Evolutionary conservation across 2,797 vertebrate genomes (phyloP).

Genomic region (Salarias fasciatus): DNA sequence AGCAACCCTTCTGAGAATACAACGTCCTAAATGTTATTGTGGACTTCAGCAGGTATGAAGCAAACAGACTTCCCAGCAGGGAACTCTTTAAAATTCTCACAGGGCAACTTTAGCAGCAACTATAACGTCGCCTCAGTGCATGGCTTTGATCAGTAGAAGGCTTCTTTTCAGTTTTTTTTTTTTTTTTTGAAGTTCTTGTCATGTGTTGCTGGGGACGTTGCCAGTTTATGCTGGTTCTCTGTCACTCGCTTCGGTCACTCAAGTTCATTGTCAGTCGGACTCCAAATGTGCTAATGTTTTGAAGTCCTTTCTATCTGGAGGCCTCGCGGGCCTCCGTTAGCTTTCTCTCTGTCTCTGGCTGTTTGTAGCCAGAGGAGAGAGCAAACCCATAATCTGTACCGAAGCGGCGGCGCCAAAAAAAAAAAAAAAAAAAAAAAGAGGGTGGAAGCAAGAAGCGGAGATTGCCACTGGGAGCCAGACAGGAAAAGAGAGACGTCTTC

Average conservation of each 20-base stretch:
- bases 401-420: constrained; percentile 40
- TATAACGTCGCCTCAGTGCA: constrained; percentile 35
- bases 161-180: constrained; percentile 7
- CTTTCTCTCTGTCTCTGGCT: constrained; percentile 23
- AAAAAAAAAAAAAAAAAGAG: too few relatives aligned
- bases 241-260: constrained; percentile 25
- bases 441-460: constrained; percentile 32
- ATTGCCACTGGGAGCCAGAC: constrained; percentile 40
- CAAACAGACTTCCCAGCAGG: constrained; percentile 10
- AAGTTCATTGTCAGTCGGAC: constrained; percentile 38
- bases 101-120: constrained; percentile 26
- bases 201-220: constrained; percentile 17
- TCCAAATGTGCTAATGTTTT: constrained; percentile 25
- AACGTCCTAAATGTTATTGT: constrained; percentile 16
- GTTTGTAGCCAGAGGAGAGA: constrained; percentile 35
- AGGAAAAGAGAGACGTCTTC: constrained; percentile 30
- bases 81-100: constrained; percentile 30
- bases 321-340: constrained; percentile 19
- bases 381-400: constrained; percentile 36
- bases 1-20: background rate
- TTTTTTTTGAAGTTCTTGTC: constrained; percentile 11
- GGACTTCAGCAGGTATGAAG: constrained; percentile 25
- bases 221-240: constrained; percentile 12
- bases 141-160: constrained; percentile 32
- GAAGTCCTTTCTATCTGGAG: constrained; percentile 31